Evolutionary conservation across 2,797 vertebrate genomes (phyloP).

Genomic region (Trachurus trachurus): DNA sequence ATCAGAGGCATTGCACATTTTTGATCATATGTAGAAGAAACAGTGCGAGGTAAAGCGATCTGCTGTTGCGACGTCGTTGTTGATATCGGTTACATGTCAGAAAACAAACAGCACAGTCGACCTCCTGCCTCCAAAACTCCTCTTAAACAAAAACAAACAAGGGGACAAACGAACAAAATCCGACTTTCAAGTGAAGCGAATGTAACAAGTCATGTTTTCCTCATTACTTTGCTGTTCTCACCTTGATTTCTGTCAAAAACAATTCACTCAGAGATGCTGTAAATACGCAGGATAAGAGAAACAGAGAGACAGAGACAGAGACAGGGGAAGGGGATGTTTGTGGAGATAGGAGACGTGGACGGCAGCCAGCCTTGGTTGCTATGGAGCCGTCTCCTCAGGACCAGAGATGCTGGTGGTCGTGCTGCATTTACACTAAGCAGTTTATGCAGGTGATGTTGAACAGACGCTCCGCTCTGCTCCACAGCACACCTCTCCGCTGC

Average conservation of each 20-base stretch:
- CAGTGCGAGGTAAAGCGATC: constrained; percentile 51
- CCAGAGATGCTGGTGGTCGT: constrained; percentile 23
- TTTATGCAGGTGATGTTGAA: constrained; percentile 38
- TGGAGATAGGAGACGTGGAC: constrained; percentile 12
- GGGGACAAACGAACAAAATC: constrained; percentile 21
- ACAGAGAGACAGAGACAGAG: neutral
- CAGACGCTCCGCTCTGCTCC: constrained; percentile 41
- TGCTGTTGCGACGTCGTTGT: constrained; percentile 42
- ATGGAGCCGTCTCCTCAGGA: constrained; percentile 29
- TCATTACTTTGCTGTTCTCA: constrained; percentile 43
- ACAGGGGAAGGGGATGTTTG: constrained; percentile 5
- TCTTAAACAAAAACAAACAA: constrained; percentile 22
- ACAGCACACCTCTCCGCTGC: constrained; percentile 36
- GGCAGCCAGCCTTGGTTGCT: constrained; percentile 24
- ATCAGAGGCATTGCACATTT: constrained; percentile 51
- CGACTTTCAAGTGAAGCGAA: constrained; percentile 14
- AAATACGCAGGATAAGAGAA: constrained; percentile 45
- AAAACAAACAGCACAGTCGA: neutral
- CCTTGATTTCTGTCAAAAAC: constrained; percentile 45
- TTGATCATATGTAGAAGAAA: constrained; percentile 19
- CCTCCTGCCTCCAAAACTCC: constrained; percentile 13
- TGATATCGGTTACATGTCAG: constrained; percentile 69
- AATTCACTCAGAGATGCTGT: constrained; percentile 25
- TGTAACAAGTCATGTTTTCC: constrained; percentile 32
- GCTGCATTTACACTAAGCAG: constrained; percentile 35